Conservation (phyloP, 2,113 vertebrate species). For the Amphiprion percula region DNA sequence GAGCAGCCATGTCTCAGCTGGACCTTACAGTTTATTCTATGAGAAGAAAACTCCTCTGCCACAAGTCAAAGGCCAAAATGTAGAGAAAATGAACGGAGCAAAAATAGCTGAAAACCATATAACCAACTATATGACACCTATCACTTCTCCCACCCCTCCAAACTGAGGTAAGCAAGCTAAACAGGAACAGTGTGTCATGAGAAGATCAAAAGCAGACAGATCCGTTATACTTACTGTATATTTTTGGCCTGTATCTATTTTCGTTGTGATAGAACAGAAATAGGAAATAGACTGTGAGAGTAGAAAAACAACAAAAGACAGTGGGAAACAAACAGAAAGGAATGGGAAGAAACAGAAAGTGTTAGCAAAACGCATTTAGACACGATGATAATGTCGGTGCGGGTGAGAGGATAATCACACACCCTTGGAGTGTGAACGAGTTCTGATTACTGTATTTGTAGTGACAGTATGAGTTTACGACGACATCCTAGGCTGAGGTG, state of each 20-base stretch:
- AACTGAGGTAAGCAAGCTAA: constrained; percentile 2
- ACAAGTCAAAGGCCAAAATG: constrained; percentile 39
- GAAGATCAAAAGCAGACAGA: constrained; percentile 17
- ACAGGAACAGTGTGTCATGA: background rate
- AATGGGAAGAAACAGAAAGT: background rate
- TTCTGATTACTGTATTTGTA: constrained; percentile 39
- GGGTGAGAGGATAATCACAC: constrained; percentile 32
- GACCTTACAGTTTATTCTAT: constrained; percentile 17
- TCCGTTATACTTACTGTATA: constrained; percentile 2
- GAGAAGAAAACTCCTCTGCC: constrained; percentile 5
- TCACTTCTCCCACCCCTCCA: constrained; percentile 21
- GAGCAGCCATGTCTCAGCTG: constrained; percentile 5
- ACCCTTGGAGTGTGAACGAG: constrained; percentile 39
- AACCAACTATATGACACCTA: constrained; percentile 13
- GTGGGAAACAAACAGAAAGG: background rate
- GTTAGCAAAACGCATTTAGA: constrained; percentile 7
- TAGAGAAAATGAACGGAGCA: background rate
- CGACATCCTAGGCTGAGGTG: constrained; percentile 33
- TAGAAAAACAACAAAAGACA: background rate
- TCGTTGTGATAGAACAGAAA: background rate
- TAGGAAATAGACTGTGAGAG: background rate
- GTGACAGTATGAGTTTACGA: constrained; percentile 41
- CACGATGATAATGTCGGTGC: constrained; percentile 26
- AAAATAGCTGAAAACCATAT: constrained; percentile 26
- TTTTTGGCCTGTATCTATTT: constrained; percentile 23